Base-by-base conservation (phyloP, 2,113 vertebrate species). In the Brevimyrus niger region DNA sequence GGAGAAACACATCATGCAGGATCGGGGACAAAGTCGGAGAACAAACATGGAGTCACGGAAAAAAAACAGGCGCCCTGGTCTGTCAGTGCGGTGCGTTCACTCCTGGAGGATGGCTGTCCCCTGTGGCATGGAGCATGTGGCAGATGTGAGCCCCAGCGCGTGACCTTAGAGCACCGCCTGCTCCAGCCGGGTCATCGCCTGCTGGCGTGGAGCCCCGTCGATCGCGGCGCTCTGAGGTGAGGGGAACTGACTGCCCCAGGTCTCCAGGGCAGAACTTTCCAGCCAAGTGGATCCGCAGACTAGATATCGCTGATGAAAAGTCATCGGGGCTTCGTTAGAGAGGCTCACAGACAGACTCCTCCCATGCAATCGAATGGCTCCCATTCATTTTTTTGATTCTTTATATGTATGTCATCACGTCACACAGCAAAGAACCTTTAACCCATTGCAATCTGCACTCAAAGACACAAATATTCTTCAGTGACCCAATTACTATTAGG, bases 311-410 rank as follows among this genome's bases (percentile, higher is more conserved):
- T 97, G 97, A 97, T 96, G 96, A 97, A 97, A 97, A 97, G 97
- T 97, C 97, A 97, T 97, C 97, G 97, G 97, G 97, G 97, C 97
- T 98, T 98, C 97, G 97, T 98, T 98, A 99, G 97, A 97, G 97
- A 96, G 97, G 97, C 97, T 97, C 97, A 96, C 96, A 97, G 95
- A 95, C 96, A 95, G 96, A 95, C 94, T 97, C 97, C 97, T 97
- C 96, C 97, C 95, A 96, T 92, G 97, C 96, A 97, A 97, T 97
- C 98, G 97, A 99, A 99, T 97, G 97, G 96, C 97, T 98, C 97
- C 98, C 97, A 98, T 99, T 99, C 97, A 99, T 99, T 99, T 97
- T 3, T 97, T 92, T 92, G 90, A 31, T 90, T 90, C 96, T 80
- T 84, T 23, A 86, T 47, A 96, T 96, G 96, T 97, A 97, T 97